phyloP scores from a whole-genome alignment of 2,113 vertebrate species.

The Phycodurus eques region DNA sequence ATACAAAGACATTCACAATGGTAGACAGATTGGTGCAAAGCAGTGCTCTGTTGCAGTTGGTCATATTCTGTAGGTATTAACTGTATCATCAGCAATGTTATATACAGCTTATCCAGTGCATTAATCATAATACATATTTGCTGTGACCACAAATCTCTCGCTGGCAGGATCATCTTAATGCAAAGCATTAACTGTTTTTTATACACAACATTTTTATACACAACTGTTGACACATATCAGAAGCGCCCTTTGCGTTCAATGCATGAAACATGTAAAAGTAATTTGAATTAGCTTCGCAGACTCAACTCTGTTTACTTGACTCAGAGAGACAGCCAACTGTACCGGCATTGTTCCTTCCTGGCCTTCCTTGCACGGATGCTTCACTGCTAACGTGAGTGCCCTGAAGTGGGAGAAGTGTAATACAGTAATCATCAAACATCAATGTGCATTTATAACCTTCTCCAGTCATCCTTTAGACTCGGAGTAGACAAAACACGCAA shows the following conservation, averaged over 20 bases:
- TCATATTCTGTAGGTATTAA: not conserved
- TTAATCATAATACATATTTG: too few species aligned
- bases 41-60: not conserved
- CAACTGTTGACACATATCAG: not conserved
- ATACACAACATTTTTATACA: not conserved
- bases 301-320: not conserved
- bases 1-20: not conserved
- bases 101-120: too few species aligned
- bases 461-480: constrained; percentile 4
- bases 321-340: not conserved
- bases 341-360: not conserved
- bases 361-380: constrained; percentile 3
- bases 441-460: not conserved
- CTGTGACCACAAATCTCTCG: not conserved
- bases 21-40: not conserved
- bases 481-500: not conserved
- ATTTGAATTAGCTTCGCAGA: not conserved
- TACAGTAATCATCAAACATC: constrained; percentile 13
- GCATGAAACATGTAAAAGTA: not conserved
- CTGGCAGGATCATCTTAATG: not conserved
- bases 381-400: constrained; percentile 5
- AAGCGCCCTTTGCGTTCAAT: not conserved
- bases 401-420: constrained; percentile 1
- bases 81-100: too few species aligned
- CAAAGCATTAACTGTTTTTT: not conserved